Evolutionary conservation across 2,113 vertebrate genomes (phyloP).

Genomic region (Poeciliopsis retropinna): DNA sequence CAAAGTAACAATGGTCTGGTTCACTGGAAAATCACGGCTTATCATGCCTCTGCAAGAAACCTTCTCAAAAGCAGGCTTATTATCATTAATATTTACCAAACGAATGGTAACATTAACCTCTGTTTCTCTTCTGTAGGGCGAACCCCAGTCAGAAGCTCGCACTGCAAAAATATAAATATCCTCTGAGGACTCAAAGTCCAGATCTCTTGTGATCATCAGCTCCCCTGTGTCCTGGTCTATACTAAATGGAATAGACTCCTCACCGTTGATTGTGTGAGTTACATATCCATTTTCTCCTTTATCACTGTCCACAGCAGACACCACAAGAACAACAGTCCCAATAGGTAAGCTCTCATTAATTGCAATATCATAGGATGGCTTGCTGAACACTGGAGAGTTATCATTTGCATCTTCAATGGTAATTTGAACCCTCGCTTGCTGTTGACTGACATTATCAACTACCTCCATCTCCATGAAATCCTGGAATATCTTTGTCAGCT

Average conservation of each 20-base stretch:
- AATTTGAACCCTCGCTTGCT: constrained; percentile 83
- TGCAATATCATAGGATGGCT: constrained; percentile 82
- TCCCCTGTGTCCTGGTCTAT: constrained; percentile 92
- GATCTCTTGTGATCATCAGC: constrained; percentile 86
- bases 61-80: constrained; percentile 93
- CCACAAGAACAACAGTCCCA: constrained; percentile 83
- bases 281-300: constrained; percentile 93
- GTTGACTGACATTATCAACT: constrained; percentile 76
- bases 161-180: constrained; percentile 90
- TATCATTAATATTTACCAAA: constrained; percentile 93
- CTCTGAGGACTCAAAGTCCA: constrained; percentile 94
- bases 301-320: constrained; percentile 90
- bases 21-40: constrained; percentile 88
- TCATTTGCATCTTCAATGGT: constrained; percentile 91
- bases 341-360: constrained; percentile 89
- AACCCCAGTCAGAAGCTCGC: constrained; percentile 95
- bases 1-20: constrained; percentile 89
- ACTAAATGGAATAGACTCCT: constrained; percentile 86
- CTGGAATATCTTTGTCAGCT: constrained; percentile 83
- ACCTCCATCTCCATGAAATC: constrained; percentile 87
- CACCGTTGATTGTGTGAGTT: constrained; percentile 88
- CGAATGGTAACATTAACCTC: constrained; percentile 93
- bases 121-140: constrained; percentile 92
- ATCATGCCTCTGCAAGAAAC: constrained; percentile 92
- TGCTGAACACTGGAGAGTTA: constrained; percentile 89